Base-by-base conservation (phyloP, 30 jellyfish, hydroid and myxozoan species). In the Chironex yamaguchii region DNA sequence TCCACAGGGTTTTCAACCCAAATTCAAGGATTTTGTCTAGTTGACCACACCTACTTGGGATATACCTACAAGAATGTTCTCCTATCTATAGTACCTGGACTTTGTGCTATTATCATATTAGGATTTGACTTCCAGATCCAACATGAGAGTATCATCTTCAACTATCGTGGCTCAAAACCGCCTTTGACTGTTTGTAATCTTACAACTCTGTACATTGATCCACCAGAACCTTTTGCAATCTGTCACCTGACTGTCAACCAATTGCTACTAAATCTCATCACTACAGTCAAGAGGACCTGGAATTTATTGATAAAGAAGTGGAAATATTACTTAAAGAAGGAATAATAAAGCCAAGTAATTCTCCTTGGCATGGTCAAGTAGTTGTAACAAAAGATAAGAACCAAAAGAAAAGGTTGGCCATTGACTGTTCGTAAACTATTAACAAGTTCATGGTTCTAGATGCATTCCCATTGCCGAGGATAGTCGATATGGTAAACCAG, bases 291-390 rank as follows among this genome's bases (percentile, higher is more conserved):
- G 90, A 53, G 1, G 94, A 88, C 0, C 81, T 23, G 9, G 32
- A 80, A 36, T 88, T 88, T 33, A 78, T 88, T 50, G 69, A 28
- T 36, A 66, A 86, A 2, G 97, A 89, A 84, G 72, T 66, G 23
- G 35, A 81, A 32, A 52, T 63, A 52, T 52, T 89, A 23, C 77
- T 52, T 4, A 36, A 52, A 67, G 83, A 53, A 29, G 76, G 74
- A 42, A 78, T 78, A 17, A 66, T 78, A 11, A 84, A 88, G 29
- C 95, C 96, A 1, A 42, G 90, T 32, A 68, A 23, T 28, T 85
- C 95, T 1, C 95, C 95, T 23, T 85, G 91, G 90, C 73, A 85
- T 33, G 94, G 83, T 6, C 90, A 84, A 50, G 85, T 71, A 22
- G 20, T 70, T 12, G 94, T 84, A 14, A 53, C 96, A 20, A 36